Percentiles rank a stretch among this genome's conserved stretches.
Evolutionary conservation across 2,888 invertebrate genomes (phyloP).

Genomic region (Acronicta alni): DNA sequence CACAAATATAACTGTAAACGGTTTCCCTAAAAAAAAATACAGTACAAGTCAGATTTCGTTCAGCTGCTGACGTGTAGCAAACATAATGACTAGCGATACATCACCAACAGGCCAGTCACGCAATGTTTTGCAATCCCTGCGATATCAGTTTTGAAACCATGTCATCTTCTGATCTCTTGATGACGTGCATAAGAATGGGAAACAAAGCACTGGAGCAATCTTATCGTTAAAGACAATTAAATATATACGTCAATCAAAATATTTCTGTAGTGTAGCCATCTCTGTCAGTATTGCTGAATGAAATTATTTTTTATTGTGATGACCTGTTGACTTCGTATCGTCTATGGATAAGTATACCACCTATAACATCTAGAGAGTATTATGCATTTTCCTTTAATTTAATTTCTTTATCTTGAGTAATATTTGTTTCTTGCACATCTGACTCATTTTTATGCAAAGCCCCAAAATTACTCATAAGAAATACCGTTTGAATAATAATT

Average conservation of each 20-base stretch:
- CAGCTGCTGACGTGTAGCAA: constrained; percentile 61
- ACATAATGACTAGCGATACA: constrained; percentile 76
- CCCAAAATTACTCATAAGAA: constrained; percentile 59
- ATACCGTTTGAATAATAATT: constrained; percentile 60
- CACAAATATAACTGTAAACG: constrained; percentile 27
- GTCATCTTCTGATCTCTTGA: constrained; percentile 57
- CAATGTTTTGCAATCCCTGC: constrained; percentile 63
- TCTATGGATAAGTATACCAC: not conserved
- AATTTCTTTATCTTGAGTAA: constrained; percentile 21
- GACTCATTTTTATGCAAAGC: constrained; percentile 42
- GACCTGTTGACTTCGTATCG: not conserved
- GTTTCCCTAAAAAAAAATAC: constrained; percentile 31
- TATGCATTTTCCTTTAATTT: not conserved
- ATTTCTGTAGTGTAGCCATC: constrained; percentile 1
- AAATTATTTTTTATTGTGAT: not conserved
- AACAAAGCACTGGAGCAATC: constrained; percentile 24
- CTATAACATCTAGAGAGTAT: not conserved
- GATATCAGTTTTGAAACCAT: constrained; percentile 56
- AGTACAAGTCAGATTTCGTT: constrained; percentile 47
- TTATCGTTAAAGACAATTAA: constrained; percentile 6
- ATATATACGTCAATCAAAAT: constrained; percentile 6
- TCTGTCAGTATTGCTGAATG: not conserved
- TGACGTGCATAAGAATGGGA: constrained; percentile 29
- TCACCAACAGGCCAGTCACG: constrained; percentile 73
- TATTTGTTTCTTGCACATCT: constrained; percentile 33